Conservation (phyloP, 2,888 invertebrate species). For the Agrochola lota region DNA sequence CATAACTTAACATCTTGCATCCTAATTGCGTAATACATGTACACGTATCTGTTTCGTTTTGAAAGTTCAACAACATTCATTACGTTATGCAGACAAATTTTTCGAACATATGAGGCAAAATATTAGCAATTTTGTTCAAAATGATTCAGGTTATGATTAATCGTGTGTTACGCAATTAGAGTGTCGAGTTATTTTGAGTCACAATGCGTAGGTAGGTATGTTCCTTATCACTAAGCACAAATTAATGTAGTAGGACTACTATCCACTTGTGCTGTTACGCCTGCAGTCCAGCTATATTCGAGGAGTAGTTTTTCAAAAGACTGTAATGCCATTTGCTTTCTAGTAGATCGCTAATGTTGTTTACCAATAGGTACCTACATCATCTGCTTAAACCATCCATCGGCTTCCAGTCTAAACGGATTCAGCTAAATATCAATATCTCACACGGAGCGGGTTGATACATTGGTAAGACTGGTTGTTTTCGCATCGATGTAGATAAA, state of each 20-base stretch:
- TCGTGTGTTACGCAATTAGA: too few relatives aligned
- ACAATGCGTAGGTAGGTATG: not conserved
- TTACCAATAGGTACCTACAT: not conserved
- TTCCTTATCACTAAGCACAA: not conserved
- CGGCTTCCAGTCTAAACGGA: not conserved
- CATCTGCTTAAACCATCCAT: too few relatives aligned
- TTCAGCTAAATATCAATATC: not conserved
- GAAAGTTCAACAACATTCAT: too few relatives aligned
- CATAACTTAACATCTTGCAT: too few relatives aligned
- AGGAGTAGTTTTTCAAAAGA: not conserved
- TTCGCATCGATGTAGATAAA: not conserved
- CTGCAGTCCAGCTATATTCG: not conserved
- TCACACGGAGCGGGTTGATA: not conserved
- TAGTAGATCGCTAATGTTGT: not conserved
- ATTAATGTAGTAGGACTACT: not conserved
- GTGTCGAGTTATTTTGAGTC: not conserved
- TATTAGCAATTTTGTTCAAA: too few relatives aligned
- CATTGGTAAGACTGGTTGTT: not conserved
- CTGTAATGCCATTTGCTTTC: not conserved
- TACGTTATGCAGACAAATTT: too few relatives aligned
- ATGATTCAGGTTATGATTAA: too few relatives aligned
- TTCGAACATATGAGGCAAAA: too few relatives aligned
- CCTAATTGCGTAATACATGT: too few relatives aligned
- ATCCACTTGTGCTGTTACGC: not conserved
- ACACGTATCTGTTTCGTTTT: too few relatives aligned